Evolutionary conservation across 2,888 invertebrate genomes (phyloP).

Genomic region (Agrochola macilenta): DNA sequence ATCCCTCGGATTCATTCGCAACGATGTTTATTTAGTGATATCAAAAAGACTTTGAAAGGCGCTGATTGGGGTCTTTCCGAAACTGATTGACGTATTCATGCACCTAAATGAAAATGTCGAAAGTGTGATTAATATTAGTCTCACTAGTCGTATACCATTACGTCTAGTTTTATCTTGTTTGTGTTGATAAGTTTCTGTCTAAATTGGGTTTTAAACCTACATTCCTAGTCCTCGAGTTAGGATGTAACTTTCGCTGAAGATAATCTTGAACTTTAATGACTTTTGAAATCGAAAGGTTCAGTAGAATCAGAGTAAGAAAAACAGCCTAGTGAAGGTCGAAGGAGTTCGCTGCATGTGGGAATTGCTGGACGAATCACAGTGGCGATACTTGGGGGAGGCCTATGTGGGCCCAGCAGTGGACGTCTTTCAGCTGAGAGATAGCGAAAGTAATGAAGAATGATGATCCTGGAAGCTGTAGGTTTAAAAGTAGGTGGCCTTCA

Average conservation of each 20-base stretch:
- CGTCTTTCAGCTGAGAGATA: neutral
- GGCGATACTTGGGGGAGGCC: neutral
- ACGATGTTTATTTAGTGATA: constrained; percentile 44
- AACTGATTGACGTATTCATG: constrained; percentile 48
- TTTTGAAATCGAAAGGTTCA: constrained; percentile 16
- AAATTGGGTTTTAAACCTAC: constrained; percentile 18
- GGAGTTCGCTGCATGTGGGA: neutral
- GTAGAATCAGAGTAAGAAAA: neutral
- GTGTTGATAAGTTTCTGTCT: constrained; percentile 16
- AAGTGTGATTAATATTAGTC: neutral
- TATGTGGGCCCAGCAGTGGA: neutral
- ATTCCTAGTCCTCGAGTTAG: constrained; percentile 24
- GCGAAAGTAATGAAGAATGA: neutral
- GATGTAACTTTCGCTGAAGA: constrained; percentile 25
- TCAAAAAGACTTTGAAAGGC: constrained; percentile 34
- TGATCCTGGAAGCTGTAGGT: neutral
- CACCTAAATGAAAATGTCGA: neutral
- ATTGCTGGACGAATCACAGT: neutral
- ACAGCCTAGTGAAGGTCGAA: neutral
- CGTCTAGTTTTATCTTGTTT: neutral
- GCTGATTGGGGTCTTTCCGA: constrained; percentile 34
- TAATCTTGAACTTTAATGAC: neutral
- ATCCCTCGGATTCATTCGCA: constrained; percentile 28
- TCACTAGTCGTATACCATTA: constrained; percentile 1
- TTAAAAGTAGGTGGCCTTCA: neutral